These are phyloP conservation scores for Arothron firmamentum DNA, from an alignment of 2,113 vertebrate species.

Conservation along the genomic window DNA sequence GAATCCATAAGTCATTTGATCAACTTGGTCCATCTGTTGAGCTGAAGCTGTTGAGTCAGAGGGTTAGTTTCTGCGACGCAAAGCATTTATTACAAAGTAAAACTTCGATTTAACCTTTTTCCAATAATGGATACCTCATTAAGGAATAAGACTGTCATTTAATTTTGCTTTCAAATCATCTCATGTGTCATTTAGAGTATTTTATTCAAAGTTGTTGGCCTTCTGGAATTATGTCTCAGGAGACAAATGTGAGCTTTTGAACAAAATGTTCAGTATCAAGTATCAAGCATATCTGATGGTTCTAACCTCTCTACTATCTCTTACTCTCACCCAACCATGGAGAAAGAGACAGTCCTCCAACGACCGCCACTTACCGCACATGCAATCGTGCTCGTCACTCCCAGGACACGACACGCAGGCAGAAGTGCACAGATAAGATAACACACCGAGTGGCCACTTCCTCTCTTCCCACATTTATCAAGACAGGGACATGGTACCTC, in stretches of 20 bases:
- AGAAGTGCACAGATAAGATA: constrained; percentile 62
- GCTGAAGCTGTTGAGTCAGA: constrained; percentile 7
- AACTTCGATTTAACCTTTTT: constrained; percentile 12
- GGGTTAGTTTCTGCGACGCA: constrained; percentile 12
- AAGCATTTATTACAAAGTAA: constrained; percentile 11
- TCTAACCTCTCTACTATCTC: constrained; percentile 26
- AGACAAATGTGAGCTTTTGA: constrained; percentile 23
- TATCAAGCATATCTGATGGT: not conserved
- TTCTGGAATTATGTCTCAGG: constrained; percentile 29
- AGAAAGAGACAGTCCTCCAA: constrained; percentile 18
- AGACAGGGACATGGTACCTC: constrained; percentile 36
- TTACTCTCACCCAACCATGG: constrained; percentile 22
- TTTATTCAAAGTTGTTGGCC: constrained; percentile 49
- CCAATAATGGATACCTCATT: constrained; percentile 46
- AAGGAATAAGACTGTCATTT: constrained; percentile 27
- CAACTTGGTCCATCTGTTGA: constrained; percentile 23
- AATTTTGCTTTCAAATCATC: constrained; percentile 39
- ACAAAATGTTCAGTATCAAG: constrained; percentile 6
- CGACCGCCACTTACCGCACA: constrained; percentile 53
- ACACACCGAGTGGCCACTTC: constrained; percentile 47
- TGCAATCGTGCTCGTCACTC: constrained; percentile 63
- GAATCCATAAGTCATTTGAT: constrained; percentile 55
- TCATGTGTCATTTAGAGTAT: constrained; percentile 46
- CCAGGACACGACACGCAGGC: constrained; percentile 34
- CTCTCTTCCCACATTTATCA: constrained; percentile 67